Evolutionary conservation across 1,140 invertebrate genomes (phyloP).

Genomic region (Ceratina japonica): DNA sequence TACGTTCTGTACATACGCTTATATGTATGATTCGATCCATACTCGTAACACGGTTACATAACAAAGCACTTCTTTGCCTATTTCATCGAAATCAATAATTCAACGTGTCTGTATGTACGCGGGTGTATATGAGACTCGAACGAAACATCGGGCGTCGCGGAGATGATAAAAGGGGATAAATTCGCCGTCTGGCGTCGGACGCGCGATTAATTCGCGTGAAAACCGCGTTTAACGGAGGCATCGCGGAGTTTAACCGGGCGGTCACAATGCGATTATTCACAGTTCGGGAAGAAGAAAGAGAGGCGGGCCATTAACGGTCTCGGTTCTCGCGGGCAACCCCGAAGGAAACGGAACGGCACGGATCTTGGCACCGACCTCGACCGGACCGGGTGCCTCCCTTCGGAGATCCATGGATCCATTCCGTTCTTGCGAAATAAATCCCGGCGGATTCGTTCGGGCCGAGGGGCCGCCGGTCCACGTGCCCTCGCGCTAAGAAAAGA

Average conservation of each 20-base stretch:
- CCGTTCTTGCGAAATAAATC: constrained; percentile 10
- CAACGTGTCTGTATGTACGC: too few species aligned
- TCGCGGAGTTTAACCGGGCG: constrained; percentile 43
- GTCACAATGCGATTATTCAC: constrained; percentile 59
- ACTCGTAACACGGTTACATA: too few species aligned
- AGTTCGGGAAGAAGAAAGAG: constrained; percentile 46
- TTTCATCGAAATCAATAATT: too few species aligned
- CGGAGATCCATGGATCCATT: constrained; percentile 24
- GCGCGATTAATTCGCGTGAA: constrained; percentile 30
- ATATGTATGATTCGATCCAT: too few species aligned
- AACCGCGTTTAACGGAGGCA: constrained; percentile 13
- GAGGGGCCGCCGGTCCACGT: background rate
- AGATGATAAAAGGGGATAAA: background rate
- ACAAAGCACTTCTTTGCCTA: too few species aligned
- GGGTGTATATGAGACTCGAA: too few species aligned
- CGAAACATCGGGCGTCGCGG: background rate
- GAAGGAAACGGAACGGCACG: constrained; percentile 47
- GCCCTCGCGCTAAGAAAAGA: too few species aligned
- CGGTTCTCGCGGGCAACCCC: constrained; percentile 13
- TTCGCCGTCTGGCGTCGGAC: background rate
- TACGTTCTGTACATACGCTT: too few species aligned
- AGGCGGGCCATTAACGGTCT: constrained; percentile 51
- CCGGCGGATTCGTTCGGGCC: background rate
- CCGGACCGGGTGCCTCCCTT: constrained; percentile 5
- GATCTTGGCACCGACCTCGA: constrained; percentile 40